These are phyloP conservation scores for Zygaena filipendulae DNA, from an alignment of 2,888 invertebrate genomes.

Conservation along the genomic window DNA sequence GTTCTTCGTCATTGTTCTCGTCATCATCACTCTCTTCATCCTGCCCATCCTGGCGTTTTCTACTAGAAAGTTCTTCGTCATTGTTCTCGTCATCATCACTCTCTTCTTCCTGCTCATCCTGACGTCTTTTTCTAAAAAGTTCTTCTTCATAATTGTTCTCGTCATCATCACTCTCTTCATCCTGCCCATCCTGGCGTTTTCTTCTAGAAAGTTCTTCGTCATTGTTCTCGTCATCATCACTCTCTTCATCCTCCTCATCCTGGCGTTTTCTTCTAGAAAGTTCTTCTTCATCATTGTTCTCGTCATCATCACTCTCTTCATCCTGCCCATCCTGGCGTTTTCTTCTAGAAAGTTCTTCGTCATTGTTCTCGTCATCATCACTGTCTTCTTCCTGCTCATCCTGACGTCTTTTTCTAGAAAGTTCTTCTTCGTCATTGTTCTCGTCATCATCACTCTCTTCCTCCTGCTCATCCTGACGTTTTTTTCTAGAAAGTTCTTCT, in stretches of 20 bases:
- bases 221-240: conserved; percentile 9
- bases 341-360: conserved; percentile 9
- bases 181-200: background rate
- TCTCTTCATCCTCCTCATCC: conserved; percentile 12
- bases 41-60: conserved; percentile 7
- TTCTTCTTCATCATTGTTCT: conserved; percentile 9
- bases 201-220: background rate
- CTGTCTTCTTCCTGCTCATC: conserved; percentile 13
- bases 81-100: conserved; percentile 9
- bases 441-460: conserved; percentile 8
- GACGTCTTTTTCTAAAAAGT: conserved; percentile 7
- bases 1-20: conserved; percentile 6
- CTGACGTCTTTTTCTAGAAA: conserved; percentile 9
- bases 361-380: conserved; percentile 13
- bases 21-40: conserved; percentile 14
- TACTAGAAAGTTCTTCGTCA: conserved; percentile 11
- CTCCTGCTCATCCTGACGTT: conserved; percentile 19
- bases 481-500: conserved; percentile 6
- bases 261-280: conserved; percentile 9
- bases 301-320: conserved; percentile 9
- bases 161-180: conserved; percentile 7
- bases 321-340: no score
- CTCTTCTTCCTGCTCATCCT: conserved; percentile 9
- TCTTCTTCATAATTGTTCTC: conserved; percentile 8
- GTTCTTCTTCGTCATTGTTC: conserved; percentile 3